These are phyloP conservation scores for Atethmia centrago DNA, from an alignment of 2,888 invertebrate species.

Conservation along the genomic window DNA sequence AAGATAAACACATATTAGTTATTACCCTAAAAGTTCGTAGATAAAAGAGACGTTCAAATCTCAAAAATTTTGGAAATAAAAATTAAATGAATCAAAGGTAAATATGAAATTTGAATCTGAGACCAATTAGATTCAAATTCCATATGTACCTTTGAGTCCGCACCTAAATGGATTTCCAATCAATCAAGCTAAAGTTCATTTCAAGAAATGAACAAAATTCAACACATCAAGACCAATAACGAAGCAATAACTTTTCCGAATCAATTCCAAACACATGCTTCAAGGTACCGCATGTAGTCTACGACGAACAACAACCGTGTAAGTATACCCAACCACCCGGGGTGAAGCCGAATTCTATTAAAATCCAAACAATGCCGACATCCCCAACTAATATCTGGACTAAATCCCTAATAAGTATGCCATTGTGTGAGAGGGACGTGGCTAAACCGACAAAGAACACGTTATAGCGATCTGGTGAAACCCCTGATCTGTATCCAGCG, in stretches of 20 bases:
- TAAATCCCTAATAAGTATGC: conserved; percentile 91
- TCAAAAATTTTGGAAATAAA: not conserved
- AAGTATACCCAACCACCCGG: conserved; percentile 86
- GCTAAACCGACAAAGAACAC: conserved; percentile 89
- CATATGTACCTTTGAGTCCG: not conserved
- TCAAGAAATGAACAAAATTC: conserved; percentile 61
- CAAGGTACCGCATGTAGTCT: conserved; percentile 71
- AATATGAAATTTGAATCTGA: too few species aligned
- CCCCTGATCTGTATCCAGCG: conserved; percentile 38
- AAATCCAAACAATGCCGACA: conserved; percentile 89
- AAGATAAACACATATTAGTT: too few species aligned
- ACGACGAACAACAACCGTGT: conserved; percentile 69
- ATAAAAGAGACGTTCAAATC: not conserved
- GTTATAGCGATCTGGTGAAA: conserved; percentile 87
- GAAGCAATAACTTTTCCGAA: conserved; percentile 66
- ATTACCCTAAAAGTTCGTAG: not conserved
- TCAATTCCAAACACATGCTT: conserved; percentile 79
- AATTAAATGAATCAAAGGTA: not conserved
- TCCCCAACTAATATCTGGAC: conserved; percentile 91
- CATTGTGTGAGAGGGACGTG: conserved; percentile 90
- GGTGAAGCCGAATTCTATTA: conserved; percentile 89
- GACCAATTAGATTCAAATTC: not conserved
- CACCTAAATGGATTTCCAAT: conserved; percentile 29
- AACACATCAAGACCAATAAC: conserved; percentile 66
- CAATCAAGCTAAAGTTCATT: conserved; percentile 17